Evolutionary conservation across 2,797 vertebrate species (phyloP).

Genomic region (Mormyrops boulengeri): DNA sequence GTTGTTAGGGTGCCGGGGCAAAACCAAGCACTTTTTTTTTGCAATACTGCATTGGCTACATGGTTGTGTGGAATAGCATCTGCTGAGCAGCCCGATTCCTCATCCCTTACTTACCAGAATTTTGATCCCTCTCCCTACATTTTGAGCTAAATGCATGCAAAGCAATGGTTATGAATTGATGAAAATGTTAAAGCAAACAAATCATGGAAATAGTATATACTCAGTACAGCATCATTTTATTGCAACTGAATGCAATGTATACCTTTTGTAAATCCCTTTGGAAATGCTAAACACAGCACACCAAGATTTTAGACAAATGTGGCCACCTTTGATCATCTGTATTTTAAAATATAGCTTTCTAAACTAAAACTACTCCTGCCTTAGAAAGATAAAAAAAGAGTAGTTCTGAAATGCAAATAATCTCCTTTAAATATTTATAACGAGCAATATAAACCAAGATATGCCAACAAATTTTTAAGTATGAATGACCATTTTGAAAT

Average conservation of each 20-base stretch:
- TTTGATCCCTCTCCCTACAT: background rate
- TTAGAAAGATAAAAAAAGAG: slow-evolving; percentile 13
- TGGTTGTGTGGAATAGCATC: background rate
- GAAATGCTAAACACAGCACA: slow-evolving; percentile 28
- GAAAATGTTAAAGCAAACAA: background rate
- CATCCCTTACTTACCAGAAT: background rate
- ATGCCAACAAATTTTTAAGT: slow-evolving; percentile 69
- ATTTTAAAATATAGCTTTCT: slow-evolving; percentile 24
- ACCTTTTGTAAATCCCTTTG: slow-evolving; percentile 33
- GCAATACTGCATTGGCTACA: background rate
- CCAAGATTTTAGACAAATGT: slow-evolving; percentile 26
- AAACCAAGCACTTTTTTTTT: background rate
- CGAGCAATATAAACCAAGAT: slow-evolving; percentile 21
- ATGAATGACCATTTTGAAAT: slow-evolving; percentile 94
- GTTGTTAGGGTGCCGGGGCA: background rate
- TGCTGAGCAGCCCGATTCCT: background rate
- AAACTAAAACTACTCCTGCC: slow-evolving; percentile 23
- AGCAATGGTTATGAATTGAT: background rate
- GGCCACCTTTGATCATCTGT: slow-evolving; percentile 25
- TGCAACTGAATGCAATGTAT: slow-evolving; percentile 33
- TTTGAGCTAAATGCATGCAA: background rate
- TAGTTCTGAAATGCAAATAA: slow-evolving; percentile 18
- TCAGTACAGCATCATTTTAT: slow-evolving; percentile 31
- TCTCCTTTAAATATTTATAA: slow-evolving; percentile 16
- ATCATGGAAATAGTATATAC: slow-evolving; percentile 4